Evolutionary conservation across 2,113 vertebrate species (phyloP), one percentile per base, ranked within the genome.

Genomic region (Nyctereutes procyonoides): DNA sequence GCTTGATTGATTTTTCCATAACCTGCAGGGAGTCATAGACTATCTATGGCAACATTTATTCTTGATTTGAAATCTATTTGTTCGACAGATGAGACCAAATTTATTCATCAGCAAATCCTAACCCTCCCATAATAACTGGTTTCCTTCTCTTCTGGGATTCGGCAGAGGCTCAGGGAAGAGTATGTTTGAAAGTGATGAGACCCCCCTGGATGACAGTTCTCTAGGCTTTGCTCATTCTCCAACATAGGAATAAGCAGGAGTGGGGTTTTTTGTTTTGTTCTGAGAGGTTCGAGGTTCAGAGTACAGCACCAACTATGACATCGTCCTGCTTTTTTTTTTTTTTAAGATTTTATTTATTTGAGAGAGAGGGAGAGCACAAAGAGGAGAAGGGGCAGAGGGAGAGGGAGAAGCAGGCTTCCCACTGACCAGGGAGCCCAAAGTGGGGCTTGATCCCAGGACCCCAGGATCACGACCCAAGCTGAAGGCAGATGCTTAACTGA

Each of bases 1-100:
- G 94, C 94, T 97, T 93, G 82, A 84, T 62, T 94, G 95, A 80
- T 95, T 84, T 95, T 97, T 96, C 19, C 15, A 88, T 89, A 71
- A 74, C 51, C 60, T 95, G 20, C 3, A 95, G 26, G 51, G 28
- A 82, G 48, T 77, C 73, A 67, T 16, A 88, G n/a, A 90, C 19
- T 90, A 10, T 77, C 53, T 38, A 71, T 8, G 30, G 65, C 90
- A 83, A 96, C 35, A 86, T 53, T 94, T 38, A 73, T 73, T 89
- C 35, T 95, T 90, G 35, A 96, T 55, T 85, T 96, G 89, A 97
- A 95, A 86, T 97, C n/a, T 28, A 43, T 83, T 90, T 97, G 76
- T 22, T 92, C 28, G 67, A 32, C 32, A 94, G 77, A 83, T 62
- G n/a, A 95, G 55, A 65, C 38, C 14, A 85, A 62, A 93, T 93